Conservation (phyloP, 2,797 vertebrate genomes). For the Mormyrops attenuatus region DNA sequence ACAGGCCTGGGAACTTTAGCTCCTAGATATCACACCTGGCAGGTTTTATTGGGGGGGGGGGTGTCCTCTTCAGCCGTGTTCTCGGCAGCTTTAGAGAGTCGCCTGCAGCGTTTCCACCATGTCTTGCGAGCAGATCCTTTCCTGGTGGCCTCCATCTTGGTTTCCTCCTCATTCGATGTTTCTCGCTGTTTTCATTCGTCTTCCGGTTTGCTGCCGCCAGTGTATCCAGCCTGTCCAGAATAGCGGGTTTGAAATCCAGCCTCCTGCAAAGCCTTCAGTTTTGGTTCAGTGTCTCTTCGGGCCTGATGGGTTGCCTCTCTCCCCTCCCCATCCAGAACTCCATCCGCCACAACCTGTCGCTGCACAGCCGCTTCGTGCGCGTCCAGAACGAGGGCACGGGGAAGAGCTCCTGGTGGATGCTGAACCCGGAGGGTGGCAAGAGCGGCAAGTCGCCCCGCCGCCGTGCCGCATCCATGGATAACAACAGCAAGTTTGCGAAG, state of each 20-base stretch:
- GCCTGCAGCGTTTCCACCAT: not conserved
- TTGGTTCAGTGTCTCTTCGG: not conserved
- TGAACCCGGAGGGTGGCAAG: constrained; percentile 94
- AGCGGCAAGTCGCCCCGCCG: constrained; percentile 92
- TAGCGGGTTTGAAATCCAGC: not conserved
- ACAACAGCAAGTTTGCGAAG: constrained; percentile 93
- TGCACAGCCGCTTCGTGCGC: constrained; percentile 93
- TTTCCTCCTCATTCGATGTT: not conserved
- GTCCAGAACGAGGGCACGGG: constrained; percentile 97
- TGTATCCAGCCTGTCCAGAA: not conserved
- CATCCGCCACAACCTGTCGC: constrained; percentile 93
- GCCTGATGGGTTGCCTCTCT: not conserved
- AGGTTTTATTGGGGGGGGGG: not conserved
- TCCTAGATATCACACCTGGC: not conserved
- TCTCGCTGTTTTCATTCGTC: too few relatives aligned
- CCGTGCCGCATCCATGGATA: constrained; percentile 93
- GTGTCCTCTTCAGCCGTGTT: not conserved
- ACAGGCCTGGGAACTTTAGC: not conserved
- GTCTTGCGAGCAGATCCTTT: not conserved
- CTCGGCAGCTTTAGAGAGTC: not conserved
- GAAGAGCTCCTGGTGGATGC: constrained; percentile 99
- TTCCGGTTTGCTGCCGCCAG: not conserved
- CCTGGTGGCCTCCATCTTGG: not conserved
- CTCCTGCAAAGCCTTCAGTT: not conserved
- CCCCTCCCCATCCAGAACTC: constrained; percentile 74